These are phyloP conservation scores for Drosophila mayaguana DNA, from an alignment of 2,888 invertebrate genomes.

Conservation along the genomic window DNA sequence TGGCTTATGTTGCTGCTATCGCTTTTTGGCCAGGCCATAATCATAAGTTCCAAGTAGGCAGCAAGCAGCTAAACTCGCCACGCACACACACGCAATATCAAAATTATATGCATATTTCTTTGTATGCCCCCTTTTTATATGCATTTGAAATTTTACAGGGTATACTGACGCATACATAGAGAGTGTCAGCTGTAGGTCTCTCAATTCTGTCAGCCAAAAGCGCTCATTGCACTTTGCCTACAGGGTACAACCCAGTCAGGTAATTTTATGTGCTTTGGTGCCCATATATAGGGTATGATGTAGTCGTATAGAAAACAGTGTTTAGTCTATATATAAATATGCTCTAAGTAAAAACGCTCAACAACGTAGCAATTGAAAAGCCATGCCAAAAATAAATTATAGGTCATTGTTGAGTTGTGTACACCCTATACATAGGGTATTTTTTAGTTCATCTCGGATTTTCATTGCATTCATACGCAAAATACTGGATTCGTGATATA, in stretches of 20 bases:
- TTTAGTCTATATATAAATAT: too few species aligned
- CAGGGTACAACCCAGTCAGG: too few species aligned
- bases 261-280: too few species aligned
- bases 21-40: conserved; percentile 54
- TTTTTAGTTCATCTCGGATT: neutral
- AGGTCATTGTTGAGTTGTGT: too few species aligned
- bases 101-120: conserved; percentile 65
- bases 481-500: too few species aligned
- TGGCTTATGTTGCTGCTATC: conserved; percentile 7
- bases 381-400: too few species aligned
- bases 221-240: too few species aligned
- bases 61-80: conserved; percentile 33
- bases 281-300: neutral
- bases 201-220: neutral
- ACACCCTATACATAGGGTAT: neutral
- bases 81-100: conserved; percentile 30
- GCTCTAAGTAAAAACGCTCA: too few species aligned
- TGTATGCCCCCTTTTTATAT: conserved; percentile 6
- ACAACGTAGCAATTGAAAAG: too few species aligned
- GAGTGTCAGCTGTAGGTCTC: too few species aligned
- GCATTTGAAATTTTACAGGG: neutral
- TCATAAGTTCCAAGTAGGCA: conserved; percentile 54
- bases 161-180: neutral
- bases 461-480: neutral
- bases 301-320: too few species aligned